Percentiles rank a stretch among this genome's conserved stretches.
Evolutionary conservation across 2,113 vertebrate species (phyloP).

Genomic region (Chaetodon auriga): DNA sequence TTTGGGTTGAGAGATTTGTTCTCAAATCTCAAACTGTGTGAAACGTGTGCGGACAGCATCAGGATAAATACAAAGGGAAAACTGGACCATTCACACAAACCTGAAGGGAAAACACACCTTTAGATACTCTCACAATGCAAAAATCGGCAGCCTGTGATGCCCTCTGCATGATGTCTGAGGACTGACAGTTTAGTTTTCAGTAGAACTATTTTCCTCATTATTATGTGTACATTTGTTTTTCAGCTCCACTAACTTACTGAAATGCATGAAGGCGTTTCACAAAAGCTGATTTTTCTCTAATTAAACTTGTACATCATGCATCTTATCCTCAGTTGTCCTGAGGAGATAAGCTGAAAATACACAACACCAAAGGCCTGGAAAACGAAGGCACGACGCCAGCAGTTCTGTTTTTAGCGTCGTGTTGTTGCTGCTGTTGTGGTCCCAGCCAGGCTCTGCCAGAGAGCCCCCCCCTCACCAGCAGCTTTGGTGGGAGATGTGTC

Average conservation of each 20-base stretch:
- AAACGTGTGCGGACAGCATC: background rate
- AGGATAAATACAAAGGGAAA: conserved; percentile 24
- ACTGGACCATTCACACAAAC: conserved; percentile 14
- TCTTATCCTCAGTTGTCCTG: background rate
- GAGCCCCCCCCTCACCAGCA: conserved; percentile 74
- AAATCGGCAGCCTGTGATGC: background rate
- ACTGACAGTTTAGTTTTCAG: background rate
- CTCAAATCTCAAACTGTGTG: background rate
- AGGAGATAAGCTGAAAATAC: background rate
- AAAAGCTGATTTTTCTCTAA: background rate
- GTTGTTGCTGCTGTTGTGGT: conserved; percentile 24
- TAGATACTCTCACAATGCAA: background rate
- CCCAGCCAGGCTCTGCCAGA: conserved; percentile 22
- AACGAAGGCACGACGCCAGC: background rate
- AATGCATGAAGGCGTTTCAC: too few species aligned
- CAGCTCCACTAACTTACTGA: too few species aligned
- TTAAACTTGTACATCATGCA: background rate
- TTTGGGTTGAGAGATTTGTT: conserved; percentile 4
- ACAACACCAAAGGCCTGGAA: background rate
- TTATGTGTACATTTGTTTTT: too few species aligned
- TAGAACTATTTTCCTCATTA: background rate
- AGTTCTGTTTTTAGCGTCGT: background rate
- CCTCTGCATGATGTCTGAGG: too few species aligned
- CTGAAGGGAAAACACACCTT: conserved; percentile 38
- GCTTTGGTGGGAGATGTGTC: conserved; percentile 65